phyloP scores from a whole-genome alignment of 2,888 invertebrate species.

The Glaucopsyche alexis region DNA sequence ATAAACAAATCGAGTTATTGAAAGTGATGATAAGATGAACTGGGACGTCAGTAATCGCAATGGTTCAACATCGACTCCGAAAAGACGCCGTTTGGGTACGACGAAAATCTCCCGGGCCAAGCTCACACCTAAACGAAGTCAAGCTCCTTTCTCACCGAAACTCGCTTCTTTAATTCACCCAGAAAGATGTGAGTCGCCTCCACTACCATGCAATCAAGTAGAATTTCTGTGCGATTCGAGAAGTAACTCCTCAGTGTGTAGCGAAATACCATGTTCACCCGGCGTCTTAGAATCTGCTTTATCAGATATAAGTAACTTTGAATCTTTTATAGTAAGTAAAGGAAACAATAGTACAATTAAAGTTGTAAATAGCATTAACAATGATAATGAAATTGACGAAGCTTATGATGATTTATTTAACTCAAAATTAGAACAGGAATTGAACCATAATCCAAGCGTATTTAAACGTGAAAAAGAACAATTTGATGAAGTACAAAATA shows the following conservation, averaged over 20 bases:
- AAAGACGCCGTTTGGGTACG: conserved; percentile 59
- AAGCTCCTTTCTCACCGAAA: conserved; percentile 45
- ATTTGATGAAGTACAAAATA: conserved; percentile 57
- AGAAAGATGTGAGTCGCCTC: conserved; percentile 60
- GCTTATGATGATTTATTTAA: conserved; percentile 58
- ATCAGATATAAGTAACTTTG: conserved; percentile 50
- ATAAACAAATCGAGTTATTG: not conserved
- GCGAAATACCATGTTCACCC: conserved; percentile 57
- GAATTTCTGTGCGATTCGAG: conserved; percentile 62
- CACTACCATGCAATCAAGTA: conserved; percentile 69
- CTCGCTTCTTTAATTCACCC: conserved; percentile 39
- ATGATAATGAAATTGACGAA: conserved; percentile 15
- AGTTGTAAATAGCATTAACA: not conserved
- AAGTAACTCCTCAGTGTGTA: conserved; percentile 48
- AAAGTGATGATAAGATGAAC: not conserved
- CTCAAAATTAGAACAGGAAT: conserved; percentile 49
- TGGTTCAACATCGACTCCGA: conserved; percentile 55
- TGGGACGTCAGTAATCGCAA: conserved; percentile 7
- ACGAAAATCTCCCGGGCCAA: conserved; percentile 26
- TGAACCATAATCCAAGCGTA: conserved; percentile 42
- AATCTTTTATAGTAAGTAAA: conserved; percentile 50
- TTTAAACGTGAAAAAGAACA: conserved; percentile 44
- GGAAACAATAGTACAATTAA: conserved; percentile 33
- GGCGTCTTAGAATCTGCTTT: conserved; percentile 49
- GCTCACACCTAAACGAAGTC: conserved; percentile 32